Percentiles rank a stretch among this genome's conserved stretches.
phyloP scores from a whole-genome alignment of 2,888 invertebrate genomes.

The Aspidapion aeneum region DNA sequence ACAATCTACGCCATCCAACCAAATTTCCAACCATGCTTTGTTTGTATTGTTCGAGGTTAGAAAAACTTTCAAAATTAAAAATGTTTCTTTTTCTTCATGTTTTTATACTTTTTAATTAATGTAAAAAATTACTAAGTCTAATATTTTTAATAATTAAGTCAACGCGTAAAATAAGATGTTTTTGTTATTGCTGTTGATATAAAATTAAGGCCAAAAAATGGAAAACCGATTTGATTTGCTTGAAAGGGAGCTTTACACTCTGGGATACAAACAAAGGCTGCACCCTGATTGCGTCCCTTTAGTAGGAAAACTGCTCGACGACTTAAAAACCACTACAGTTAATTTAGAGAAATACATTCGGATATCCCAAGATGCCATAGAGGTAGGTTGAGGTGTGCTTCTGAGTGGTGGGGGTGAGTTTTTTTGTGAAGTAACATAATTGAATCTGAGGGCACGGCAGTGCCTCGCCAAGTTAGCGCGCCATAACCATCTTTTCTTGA shows the following conservation, averaged over 20 bases:
- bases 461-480: too few species aligned
- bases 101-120: too few species aligned
- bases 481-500: too few species aligned
- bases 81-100: too few species aligned
- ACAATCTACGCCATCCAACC: background rate
- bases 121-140: too few species aligned
- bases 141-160: too few species aligned
- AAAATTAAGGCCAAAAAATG: too few species aligned
- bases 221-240: slow-evolving; percentile 38
- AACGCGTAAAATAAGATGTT: too few species aligned
- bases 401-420: too few species aligned
- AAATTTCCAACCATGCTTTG: background rate
- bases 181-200: too few species aligned
- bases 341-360: slow-evolving; percentile 81
- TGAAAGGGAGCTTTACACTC: slow-evolving; percentile 71
- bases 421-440: too few species aligned
- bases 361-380: slow-evolving; percentile 63
- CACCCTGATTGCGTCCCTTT: slow-evolving; percentile 74
- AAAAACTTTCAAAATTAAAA: background rate
- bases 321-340: slow-evolving; percentile 84
- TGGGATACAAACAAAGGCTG: slow-evolving; percentile 77
- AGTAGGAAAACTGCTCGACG: slow-evolving; percentile 75
- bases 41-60: background rate
- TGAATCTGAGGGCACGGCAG: too few species aligned
- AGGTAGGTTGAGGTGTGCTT: slow-evolving; percentile 54